These are phyloP conservation scores for Henricia sp. DNA, from an alignment of 53 echinoderm and acorn worm species.

Conservation along the genomic window DNA sequence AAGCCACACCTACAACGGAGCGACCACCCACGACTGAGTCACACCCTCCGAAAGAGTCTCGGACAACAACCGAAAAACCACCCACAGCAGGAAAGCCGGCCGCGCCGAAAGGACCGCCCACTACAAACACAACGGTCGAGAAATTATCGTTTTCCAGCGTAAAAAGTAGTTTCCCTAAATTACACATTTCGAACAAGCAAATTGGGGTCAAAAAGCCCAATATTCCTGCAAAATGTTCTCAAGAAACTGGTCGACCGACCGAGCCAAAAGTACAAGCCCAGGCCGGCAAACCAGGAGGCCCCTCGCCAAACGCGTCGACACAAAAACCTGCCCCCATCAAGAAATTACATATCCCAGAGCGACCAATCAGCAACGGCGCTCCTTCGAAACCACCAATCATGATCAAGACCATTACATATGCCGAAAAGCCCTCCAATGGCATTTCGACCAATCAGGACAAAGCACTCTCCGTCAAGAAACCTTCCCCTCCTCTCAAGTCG, in stretches of 20 bases:
- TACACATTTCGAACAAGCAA: conserved; percentile 40
- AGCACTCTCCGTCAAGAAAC: neutral
- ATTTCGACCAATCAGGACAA: neutral
- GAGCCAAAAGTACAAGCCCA: neutral
- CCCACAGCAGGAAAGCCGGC: neutral
- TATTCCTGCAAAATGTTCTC: neutral
- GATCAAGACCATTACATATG: conserved; percentile 18
- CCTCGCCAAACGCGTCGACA: neutral
- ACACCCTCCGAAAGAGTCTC: neutral
- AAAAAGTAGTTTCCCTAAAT: conserved; percentile 8
- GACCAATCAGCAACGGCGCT: neutral
- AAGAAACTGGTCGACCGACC: neutral
- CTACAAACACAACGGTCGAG: too few relatives aligned
- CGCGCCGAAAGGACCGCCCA: neutral
- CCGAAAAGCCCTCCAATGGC: conserved; percentile 7
- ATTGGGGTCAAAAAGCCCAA: conserved; percentile 15
- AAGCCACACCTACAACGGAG: neutral
- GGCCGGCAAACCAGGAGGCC: neutral
- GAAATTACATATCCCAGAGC: neutral
- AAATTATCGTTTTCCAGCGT: neutral
- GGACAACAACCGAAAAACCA: neutral
- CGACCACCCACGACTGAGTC: neutral
- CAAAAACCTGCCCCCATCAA: neutral
- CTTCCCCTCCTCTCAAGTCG: neutral
- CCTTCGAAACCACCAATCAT: conserved; percentile 9